Conservation (phyloP, 2,888 invertebrate genomes). For the Erpobdella octoculata region DNA sequence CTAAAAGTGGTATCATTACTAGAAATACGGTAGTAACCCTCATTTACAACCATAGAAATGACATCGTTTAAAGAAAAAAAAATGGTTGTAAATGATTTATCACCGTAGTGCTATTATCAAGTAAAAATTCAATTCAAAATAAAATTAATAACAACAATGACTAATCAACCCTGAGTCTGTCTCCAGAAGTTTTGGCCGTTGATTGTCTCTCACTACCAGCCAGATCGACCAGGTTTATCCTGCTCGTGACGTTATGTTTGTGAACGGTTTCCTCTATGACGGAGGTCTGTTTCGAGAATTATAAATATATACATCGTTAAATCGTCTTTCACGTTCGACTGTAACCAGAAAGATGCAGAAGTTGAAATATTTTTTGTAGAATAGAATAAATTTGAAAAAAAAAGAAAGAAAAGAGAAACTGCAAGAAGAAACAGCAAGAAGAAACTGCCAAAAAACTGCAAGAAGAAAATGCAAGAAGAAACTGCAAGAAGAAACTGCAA, state of each 20-base stretch:
- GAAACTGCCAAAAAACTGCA: no score
- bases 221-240: conserved; percentile 71
- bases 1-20: no score
- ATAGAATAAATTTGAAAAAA: no score
- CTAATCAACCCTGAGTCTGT: conserved; percentile 58
- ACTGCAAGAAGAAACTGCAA: no score
- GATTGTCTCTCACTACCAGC: conserved; percentile 72
- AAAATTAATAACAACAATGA: background rate
- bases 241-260: conserved; percentile 59
- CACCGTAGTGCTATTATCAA: background rate
- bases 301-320: no score
- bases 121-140: background rate
- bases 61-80: background rate
- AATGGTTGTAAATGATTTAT: background rate
- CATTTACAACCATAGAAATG: background rate
- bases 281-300: conserved; percentile 26
- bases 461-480: no score
- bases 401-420: no score
- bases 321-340: no score
- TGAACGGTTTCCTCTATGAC: conserved; percentile 38
- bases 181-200: conserved; percentile 61
- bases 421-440: no score
- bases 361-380: no score
- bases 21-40: no score
- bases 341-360: no score